Conservation (phyloP, 2,113 vertebrate genomes). For the Gallinago jamesoni region DNA sequence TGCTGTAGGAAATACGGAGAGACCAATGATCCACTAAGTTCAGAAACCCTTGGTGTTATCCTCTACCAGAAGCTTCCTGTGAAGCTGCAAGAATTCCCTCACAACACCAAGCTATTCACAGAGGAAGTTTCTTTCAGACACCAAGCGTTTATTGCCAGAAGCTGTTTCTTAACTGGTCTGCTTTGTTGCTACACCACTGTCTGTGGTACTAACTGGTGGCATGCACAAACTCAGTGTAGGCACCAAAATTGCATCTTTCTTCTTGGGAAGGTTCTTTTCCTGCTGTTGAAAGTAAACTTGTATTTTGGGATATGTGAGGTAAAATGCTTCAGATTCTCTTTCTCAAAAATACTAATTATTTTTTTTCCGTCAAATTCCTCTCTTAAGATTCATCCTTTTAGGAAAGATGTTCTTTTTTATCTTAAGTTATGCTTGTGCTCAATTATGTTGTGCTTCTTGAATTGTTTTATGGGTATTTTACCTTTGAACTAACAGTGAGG, state of each 20-base stretch:
- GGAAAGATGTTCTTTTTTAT: neutral
- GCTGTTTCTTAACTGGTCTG: neutral
- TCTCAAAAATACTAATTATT: neutral
- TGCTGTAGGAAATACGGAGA: neutral
- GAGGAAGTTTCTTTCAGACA: neutral
- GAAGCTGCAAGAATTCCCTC: neutral
- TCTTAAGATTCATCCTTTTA: neutral
- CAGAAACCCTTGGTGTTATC: neutral
- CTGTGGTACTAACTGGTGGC: neutral
- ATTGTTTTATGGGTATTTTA: neutral
- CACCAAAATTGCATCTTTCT: neutral
- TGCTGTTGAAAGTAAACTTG: neutral
- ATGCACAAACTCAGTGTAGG: neutral
- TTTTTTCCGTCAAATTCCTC: neutral
- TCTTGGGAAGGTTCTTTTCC: neutral
- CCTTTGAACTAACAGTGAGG: neutral
- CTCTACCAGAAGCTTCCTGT: neutral
- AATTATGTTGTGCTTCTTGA: neutral
- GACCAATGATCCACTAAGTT: neutral
- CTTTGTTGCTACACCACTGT: neutral
- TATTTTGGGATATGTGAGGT: neutral
- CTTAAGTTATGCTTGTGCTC: neutral
- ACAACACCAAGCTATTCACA: neutral
- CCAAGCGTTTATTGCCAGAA: neutral
- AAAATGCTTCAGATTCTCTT: neutral